Base-by-base conservation (phyloP, 2,888 invertebrate genomes). In the Podotricha telesiphe region DNA sequence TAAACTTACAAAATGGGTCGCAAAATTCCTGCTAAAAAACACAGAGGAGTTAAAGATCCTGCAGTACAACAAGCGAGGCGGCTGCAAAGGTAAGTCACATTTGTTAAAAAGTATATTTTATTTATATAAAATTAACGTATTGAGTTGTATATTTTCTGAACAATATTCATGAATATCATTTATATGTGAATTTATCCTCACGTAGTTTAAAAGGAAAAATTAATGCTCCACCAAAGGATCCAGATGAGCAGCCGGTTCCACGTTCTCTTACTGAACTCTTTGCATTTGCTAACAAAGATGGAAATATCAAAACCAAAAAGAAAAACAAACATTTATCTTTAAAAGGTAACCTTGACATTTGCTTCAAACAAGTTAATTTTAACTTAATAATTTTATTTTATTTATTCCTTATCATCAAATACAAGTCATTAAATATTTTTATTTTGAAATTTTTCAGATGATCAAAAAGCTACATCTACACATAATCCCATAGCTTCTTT, bases 21-120 rank as follows among this genome's bases (percentile, higher is more conserved):
- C 59, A 97, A 97, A 94, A 97, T 97, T 81, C 97, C 97, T 34
- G 96, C 95, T 34, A 95, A 96, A 76, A 97, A 96, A 84, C 97
- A 97, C 80, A 94, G 94, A 73, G 96, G 96, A 22, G 94, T 96
- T 1, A 96, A 96, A 80, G 97, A 97, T 88, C 96, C 96, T 1
- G 84, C 95, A 28, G 94, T 95, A 78, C 97, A 97, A 83, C 94
- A 94, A 73, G 95, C 94, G 8, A 91, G 91, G 77, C 93, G 95
- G 73, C 84, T 94, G 61, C 91, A 94, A 77, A 94, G 94, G 97
- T 97, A n/a, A n/a, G n/a, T n/a, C n/a, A n/a, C n/a, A n/a, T n/a
- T n/a, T n/a, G n/a, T n/a, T n/a, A n/a, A n/a, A n/a, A n/a, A n/a
- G n/a, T n/a, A 53, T 34, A 19, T 47, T 17, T 2, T 62, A 15